Evolutionary conservation across 2,888 invertebrate species (phyloP).

Genomic region (Drosophila melanosoma): DNA sequence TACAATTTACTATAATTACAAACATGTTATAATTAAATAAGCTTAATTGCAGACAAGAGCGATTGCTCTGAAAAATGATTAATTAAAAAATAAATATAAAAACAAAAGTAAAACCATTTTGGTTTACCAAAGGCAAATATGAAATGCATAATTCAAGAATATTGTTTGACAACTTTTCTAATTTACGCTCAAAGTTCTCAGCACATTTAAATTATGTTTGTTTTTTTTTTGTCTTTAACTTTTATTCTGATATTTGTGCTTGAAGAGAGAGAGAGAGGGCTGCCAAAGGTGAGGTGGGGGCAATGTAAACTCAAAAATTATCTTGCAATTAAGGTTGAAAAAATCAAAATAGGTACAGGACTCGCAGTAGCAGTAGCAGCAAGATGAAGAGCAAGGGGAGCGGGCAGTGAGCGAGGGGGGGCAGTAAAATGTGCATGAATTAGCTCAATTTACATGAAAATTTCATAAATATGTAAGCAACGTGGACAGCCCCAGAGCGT

Average conservation of each 20-base stretch:
- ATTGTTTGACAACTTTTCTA: constrained; percentile 54
- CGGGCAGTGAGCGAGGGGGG: constrained; percentile 8
- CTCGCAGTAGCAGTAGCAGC: not conserved
- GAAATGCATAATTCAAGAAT: constrained; percentile 43
- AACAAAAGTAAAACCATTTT: not conserved
- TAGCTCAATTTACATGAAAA: constrained; percentile 77
- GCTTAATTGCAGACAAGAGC: not conserved
- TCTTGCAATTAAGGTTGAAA: constrained; percentile 67
- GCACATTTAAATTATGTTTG: constrained; percentile 57
- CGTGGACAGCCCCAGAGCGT: constrained; percentile 33
- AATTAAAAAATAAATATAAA: not conserved
- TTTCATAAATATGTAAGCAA: constrained; percentile 79
- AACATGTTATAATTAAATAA: not conserved
- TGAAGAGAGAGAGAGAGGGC: too few species aligned
- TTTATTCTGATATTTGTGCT: not conserved
- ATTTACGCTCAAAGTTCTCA: constrained; percentile 46
- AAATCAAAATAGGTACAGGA: constrained; percentile 22
- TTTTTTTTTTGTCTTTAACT: constrained; percentile 12
- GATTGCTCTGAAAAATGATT: not conserved
- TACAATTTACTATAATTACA: not conserved
- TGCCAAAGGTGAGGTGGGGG: not conserved
- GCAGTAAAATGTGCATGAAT: constrained; percentile 71
- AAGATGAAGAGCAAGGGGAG: not conserved
- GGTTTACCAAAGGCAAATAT: constrained; percentile 20
- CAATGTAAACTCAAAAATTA: constrained; percentile 56